Conservation (phyloP, 92 coral and sea anemone species). For the Pocillopora grandis region DNA sequence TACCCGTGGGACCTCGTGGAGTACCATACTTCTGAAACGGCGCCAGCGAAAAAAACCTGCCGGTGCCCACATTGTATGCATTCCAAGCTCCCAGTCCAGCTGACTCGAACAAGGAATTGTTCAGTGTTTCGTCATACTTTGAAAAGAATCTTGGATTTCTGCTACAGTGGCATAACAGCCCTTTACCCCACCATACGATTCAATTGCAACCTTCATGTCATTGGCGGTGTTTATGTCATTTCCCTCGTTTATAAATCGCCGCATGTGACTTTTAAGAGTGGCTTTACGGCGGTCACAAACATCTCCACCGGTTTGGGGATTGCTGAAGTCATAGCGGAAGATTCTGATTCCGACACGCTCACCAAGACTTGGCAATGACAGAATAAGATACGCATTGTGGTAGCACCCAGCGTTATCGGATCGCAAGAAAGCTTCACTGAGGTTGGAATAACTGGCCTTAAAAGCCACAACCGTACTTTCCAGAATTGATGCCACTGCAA, state of each 20-base stretch:
- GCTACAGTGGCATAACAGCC: constrained; percentile 32
- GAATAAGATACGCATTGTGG: constrained; percentile 15
- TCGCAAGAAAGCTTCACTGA: constrained; percentile 5
- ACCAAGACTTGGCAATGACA: constrained; percentile 13
- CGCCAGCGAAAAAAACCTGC: constrained; percentile 2
- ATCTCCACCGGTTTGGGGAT: constrained; percentile 9
- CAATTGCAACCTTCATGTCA: constrained; percentile 34
- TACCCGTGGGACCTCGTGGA: constrained; percentile 19
- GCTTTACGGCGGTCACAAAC: constrained; percentile 29
- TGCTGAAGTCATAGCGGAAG: constrained; percentile 13
- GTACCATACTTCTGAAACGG: constrained; percentile 12
- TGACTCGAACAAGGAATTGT: constrained; percentile 16
- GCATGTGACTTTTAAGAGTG: constrained; percentile 29
- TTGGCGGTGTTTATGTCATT: constrained; percentile 31
- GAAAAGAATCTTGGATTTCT: constrained; percentile 6
- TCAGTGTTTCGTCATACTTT: constrained; percentile 21
- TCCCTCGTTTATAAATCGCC: constrained; percentile 23
- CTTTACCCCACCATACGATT: constrained; percentile 42
- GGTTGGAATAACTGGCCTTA: background rate
- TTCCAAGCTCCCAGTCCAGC: constrained; percentile 21
- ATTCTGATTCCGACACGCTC: constrained; percentile 14
- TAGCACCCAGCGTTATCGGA: constrained; percentile 22
- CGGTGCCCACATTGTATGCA: constrained; percentile 17
- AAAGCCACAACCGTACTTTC: constrained; percentile 5
- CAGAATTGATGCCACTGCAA: constrained; percentile 26